Percentiles rank a stretch among this genome's conserved stretches.
Conservation (phyloP, 1,140 invertebrate genomes). For the Antheraea pernyi region DNA sequence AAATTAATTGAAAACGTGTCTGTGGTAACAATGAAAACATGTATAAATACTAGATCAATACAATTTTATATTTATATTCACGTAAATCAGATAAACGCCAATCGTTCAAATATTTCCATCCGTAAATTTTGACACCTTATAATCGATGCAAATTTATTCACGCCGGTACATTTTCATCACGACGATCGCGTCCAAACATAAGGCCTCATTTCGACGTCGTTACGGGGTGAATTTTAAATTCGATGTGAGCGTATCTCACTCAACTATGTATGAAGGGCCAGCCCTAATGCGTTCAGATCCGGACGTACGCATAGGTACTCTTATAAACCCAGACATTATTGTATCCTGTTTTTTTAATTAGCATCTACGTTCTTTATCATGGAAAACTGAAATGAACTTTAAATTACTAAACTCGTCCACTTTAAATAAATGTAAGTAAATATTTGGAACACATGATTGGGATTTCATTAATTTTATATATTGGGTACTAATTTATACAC, state of each 20-base stretch:
- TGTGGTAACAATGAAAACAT: too few species aligned
- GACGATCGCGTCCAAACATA: constrained; percentile 51
- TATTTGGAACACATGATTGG: too few species aligned
- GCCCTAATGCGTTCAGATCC: constrained; percentile 47
- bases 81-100: neutral
- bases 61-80: neutral
- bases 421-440: too few species aligned
- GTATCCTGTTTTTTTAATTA: constrained; percentile 14
- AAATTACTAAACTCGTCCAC: too few species aligned
- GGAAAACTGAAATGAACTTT: too few species aligned
- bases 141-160: constrained; percentile 11
- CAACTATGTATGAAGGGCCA: constrained; percentile 69
- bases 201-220: constrained; percentile 52
- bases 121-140: constrained; percentile 8
- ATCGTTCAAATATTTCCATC: constrained; percentile 1
- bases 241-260: constrained; percentile 47
- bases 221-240: constrained; percentile 70
- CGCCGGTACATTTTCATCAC: constrained; percentile 28
- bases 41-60: too few species aligned
- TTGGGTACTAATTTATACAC: too few species aligned
- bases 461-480: too few species aligned
- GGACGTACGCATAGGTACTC: constrained; percentile 34
- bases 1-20: too few species aligned
- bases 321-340: constrained; percentile 29
- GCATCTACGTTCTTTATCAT: neutral